phyloP scores from a whole-genome alignment of 2,113 vertebrate species.

The Cynopterus brachyotis region DNA sequence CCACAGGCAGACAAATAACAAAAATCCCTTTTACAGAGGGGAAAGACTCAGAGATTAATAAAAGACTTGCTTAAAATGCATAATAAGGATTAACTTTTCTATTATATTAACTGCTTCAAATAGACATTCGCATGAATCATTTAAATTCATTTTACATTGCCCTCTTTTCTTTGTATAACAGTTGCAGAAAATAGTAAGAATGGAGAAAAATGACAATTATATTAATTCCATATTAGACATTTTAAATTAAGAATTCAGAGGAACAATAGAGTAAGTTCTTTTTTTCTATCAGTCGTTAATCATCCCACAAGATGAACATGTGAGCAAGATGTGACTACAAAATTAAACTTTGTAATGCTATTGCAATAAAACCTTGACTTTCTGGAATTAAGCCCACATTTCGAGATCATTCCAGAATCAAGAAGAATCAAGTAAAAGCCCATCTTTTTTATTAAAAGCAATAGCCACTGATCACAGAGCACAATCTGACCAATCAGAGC shows the following conservation, averaged over 20 bases:
- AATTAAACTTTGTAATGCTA: slow-evolving; percentile 39
- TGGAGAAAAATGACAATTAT: not conserved
- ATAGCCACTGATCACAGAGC: not conserved
- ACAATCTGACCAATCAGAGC: not conserved
- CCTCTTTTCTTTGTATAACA: not conserved
- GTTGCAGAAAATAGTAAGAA: not conserved
- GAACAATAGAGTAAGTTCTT: not conserved
- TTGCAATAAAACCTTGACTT: slow-evolving; percentile 32
- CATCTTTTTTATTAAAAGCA: slow-evolving; percentile 5
- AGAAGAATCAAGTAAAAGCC: not conserved
- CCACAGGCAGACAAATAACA: not conserved
- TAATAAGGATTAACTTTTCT: not conserved
- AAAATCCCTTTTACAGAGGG: not conserved
- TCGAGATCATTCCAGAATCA: not conserved
- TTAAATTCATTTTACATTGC: not conserved
- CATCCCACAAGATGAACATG: not conserved
- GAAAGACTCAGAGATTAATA: not conserved
- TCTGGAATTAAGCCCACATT: slow-evolving; percentile 3
- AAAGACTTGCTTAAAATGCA: not conserved
- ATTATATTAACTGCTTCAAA: not conserved
- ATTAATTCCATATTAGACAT: not conserved
- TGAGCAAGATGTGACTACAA: not conserved
- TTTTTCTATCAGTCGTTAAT: not conserved
- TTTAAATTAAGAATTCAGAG: not conserved
- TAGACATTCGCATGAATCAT: not conserved